A percentile compares a stretch with the other conserved stretches of the same genome.
phyloP scores from a whole-genome alignment of 1,140 invertebrate genomes.

The Monomorium pharaonis region DNA sequence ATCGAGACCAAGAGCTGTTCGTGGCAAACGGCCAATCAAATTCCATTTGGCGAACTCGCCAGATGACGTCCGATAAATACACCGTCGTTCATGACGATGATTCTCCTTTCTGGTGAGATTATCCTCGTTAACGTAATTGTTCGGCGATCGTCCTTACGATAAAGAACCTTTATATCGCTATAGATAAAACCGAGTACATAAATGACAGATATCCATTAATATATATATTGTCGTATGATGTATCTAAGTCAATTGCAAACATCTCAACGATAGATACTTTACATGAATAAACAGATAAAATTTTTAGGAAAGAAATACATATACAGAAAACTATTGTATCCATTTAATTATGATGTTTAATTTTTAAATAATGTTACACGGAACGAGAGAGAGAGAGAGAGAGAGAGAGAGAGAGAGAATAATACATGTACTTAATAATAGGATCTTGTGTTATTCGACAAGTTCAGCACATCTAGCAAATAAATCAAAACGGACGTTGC shows the following conservation, averaged over 20 bases:
- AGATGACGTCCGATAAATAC: slow-evolving; percentile 70
- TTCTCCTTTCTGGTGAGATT: slow-evolving; percentile 55
- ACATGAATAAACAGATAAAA: background rate
- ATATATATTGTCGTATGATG: slow-evolving; percentile 9
- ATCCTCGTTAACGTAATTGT: slow-evolving; percentile 61
- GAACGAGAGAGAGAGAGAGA: no score
- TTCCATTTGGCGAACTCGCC: slow-evolving; percentile 68
- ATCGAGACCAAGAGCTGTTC: slow-evolving; percentile 63
- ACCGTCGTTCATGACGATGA: slow-evolving; percentile 52
- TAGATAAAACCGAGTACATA: slow-evolving; percentile 31
- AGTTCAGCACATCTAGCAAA: slow-evolving; percentile 1
- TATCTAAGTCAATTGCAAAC: slow-evolving; percentile 26
- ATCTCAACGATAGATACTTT: background rate
- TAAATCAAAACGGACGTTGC: slow-evolving; percentile 44
- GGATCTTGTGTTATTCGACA: slow-evolving; percentile 19
- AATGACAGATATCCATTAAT: slow-evolving; percentile 45
- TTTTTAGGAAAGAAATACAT: background rate
- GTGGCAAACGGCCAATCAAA: slow-evolving; percentile 79
- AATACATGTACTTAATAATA: slow-evolving; percentile 6
- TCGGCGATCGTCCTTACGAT: slow-evolving; percentile 52
- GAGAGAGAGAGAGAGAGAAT: no score
- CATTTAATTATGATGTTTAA: background rate
- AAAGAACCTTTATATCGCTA: slow-evolving; percentile 25
- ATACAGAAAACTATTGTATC: background rate
- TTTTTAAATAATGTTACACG: background rate